Conservation (phyloP, 2,888 invertebrate genomes). For the Epistrophe grossulariae region DNA sequence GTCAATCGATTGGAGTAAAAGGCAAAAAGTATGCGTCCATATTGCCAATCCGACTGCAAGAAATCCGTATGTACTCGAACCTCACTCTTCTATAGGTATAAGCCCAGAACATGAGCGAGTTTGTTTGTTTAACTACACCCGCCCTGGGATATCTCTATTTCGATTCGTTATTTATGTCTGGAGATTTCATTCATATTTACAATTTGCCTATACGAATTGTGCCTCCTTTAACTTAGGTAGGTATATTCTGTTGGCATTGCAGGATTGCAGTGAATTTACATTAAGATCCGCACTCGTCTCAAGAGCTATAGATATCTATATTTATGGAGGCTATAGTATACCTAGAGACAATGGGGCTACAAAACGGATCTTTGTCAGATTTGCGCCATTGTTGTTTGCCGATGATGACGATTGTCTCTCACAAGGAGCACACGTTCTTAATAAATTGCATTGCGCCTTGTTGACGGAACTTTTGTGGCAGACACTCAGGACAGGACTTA, state of each 20-base stretch:
- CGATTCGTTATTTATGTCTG: constrained; percentile 65
- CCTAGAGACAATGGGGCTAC: constrained; percentile 51
- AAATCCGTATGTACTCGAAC: constrained; percentile 2
- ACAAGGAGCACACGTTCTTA: constrained; percentile 67
- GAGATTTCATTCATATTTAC: constrained; percentile 72
- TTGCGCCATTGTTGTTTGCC: constrained; percentile 69
- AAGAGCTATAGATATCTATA: not conserved
- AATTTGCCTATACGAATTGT: constrained; percentile 55
- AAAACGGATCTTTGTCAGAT: constrained; percentile 73
- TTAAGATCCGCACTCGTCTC: constrained; percentile 29
- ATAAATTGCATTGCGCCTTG: constrained; percentile 62
- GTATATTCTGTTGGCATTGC: not conserved
- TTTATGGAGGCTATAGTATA: not conserved
- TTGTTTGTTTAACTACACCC: constrained; percentile 50
- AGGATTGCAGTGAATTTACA: constrained; percentile 45
- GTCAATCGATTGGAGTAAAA: constrained; percentile 60
- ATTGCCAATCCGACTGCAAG: not conserved
- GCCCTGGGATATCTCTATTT: constrained; percentile 72
- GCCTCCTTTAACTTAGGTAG: constrained; percentile 5
- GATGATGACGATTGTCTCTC: constrained; percentile 52
- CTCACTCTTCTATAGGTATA: not conserved
- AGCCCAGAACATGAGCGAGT: constrained; percentile 5
- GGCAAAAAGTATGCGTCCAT: constrained; percentile 17
- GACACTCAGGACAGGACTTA: not conserved
- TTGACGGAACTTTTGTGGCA: constrained; percentile 49